Conservation (phyloP, 2,797 vertebrate genomes). For the Pangasius mekongensis region DNA sequence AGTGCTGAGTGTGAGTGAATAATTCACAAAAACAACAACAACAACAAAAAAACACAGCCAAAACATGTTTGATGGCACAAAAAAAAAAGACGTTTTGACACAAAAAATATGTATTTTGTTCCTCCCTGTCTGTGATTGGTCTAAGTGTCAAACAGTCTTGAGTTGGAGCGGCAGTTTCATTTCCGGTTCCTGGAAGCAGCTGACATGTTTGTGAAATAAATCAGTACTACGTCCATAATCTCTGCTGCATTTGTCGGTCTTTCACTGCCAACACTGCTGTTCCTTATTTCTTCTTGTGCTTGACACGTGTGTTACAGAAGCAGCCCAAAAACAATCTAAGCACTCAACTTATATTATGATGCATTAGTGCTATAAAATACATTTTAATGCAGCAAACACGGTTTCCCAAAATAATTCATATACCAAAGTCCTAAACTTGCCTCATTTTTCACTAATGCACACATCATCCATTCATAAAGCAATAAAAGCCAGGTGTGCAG, state of each 20-base stretch:
- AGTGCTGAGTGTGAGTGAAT: slow-evolving; percentile 17
- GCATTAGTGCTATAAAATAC: not conserved
- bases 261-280: not conserved
- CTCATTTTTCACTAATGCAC: not conserved
- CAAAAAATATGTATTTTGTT: not conserved
- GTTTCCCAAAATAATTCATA: not conserved
- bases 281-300: not conserved
- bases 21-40: not conserved
- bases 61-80: not conserved
- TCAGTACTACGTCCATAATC: not conserved
- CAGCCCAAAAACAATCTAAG: not conserved
- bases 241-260: not conserved
- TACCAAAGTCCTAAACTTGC: too few species aligned
- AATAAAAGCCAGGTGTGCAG: not conserved
- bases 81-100: not conserved
- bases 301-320: not conserved
- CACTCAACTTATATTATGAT: not conserved
- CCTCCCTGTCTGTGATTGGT: not conserved
- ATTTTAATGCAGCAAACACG: too few species aligned
- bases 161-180: not conserved
- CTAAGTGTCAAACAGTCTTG: not conserved
- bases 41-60: not conserved
- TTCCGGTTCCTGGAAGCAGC: not conserved
- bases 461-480: not conserved
- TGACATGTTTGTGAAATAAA: not conserved